phyloP scores from a whole-genome alignment of 2,888 invertebrate genomes.

The Rhodophaea formosa region DNA sequence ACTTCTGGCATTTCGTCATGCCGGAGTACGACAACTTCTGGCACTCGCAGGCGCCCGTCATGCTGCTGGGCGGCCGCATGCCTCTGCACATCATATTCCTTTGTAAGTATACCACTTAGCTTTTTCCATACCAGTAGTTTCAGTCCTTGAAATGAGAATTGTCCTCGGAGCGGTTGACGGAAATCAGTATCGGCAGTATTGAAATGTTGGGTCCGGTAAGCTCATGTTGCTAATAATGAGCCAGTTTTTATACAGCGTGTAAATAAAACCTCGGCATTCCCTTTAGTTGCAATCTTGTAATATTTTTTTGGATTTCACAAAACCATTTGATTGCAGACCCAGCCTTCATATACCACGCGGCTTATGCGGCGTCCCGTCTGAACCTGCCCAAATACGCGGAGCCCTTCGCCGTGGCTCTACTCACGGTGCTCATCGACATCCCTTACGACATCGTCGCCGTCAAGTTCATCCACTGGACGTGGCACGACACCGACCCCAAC shows the following conservation, averaged over 20 bases:
- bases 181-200: too few species aligned
- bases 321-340: slow-evolving; percentile 68
- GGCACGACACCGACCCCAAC: slow-evolving; percentile 89
- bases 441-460: slow-evolving; percentile 90
- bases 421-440: slow-evolving; percentile 86
- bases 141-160: too few species aligned
- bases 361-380: slow-evolving; percentile 79
- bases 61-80: slow-evolving; percentile 85
- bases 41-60: slow-evolving; percentile 89
- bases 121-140: too few species aligned
- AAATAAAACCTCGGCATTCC: too few species aligned
- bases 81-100: slow-evolving; percentile 86
- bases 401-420: slow-evolving; percentile 85
- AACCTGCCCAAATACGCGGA: slow-evolving; percentile 81
- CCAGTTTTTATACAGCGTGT: too few species aligned
- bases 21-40: slow-evolving; percentile 92
- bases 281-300: too few species aligned
- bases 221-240: too few species aligned
- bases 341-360: slow-evolving; percentile 82
- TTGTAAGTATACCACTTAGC: background rate
- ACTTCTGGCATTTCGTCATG: slow-evolving; percentile 85
- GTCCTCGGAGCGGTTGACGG: too few species aligned
- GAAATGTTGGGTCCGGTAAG: too few species aligned
- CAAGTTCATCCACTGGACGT: slow-evolving; percentile 91
- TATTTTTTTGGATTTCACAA: too few species aligned